A percentile compares a stretch with the other conserved stretches of the same genome.
phyloP scores from a whole-genome alignment of 1,140 invertebrate species.

The Tetramorium alpestre region DNA sequence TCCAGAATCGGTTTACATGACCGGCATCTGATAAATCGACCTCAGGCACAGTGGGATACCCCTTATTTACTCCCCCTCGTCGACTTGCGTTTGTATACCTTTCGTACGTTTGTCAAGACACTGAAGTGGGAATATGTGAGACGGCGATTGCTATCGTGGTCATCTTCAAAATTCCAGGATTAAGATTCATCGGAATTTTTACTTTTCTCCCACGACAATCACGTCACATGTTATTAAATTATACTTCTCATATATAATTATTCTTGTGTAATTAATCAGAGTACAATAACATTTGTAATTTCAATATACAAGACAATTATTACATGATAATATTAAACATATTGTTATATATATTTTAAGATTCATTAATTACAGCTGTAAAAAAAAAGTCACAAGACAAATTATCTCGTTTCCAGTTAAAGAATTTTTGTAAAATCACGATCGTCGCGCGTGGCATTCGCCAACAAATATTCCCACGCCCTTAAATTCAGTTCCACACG shows the following conservation, averaged over 20 bases:
- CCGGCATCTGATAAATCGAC: slow-evolving; percentile 77
- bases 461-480: slow-evolving; percentile 8
- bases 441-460: background rate
- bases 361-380: background rate
- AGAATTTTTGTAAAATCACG: background rate
- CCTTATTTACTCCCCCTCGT: slow-evolving; percentile 71
- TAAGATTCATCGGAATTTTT: slow-evolving; percentile 2
- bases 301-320: background rate
- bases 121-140: slow-evolving; percentile 4
- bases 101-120: slow-evolving; percentile 34
- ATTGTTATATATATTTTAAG: background rate
- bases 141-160: slow-evolving; percentile 45
- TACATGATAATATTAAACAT: background rate
- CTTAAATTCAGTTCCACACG: background rate
- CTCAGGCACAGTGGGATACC: slow-evolving; percentile 70
- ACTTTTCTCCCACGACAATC: background rate
- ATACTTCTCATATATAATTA: background rate
- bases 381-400: background rate
- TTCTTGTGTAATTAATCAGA: background rate
- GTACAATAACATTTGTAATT: background rate
- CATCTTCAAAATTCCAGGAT: slow-evolving; percentile 33
- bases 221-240: background rate
- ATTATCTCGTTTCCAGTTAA: background rate
- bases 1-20: slow-evolving; percentile 79
- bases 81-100: background rate